Evolutionary conservation across 2,888 invertebrate species (phyloP), one percentile per base, ranked within the genome.

Genomic region (Boloria selene): DNA sequence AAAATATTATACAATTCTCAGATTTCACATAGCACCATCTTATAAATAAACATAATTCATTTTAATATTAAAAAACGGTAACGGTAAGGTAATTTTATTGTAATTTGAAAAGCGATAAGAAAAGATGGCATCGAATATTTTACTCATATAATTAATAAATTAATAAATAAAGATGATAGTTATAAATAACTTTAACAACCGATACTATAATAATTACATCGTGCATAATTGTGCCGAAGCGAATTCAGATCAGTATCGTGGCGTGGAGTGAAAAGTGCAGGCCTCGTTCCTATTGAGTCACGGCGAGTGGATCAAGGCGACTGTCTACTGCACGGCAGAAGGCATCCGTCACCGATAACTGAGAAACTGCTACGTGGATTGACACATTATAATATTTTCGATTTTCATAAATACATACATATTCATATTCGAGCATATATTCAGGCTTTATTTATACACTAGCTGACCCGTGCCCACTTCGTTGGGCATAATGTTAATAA

Each of bases 231-330:
- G 75, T 75, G 72, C 77, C 73, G 74, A 74, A 76, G 83, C 79
- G 79, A 79, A 84, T 81, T 82, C 79, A 77, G 81, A 84, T 83
- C 76, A 75, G 73, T 71, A 80, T 83, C 79, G 77, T 78, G 76
- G 82, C 79, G 74, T 79, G 79, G 75, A 80, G 87, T 87, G 84
- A 88, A 87, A 86, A 86, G 78, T 81, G 69, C 75, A 78, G n/a
- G 72, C 89, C 89, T 88, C 82, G 89, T 81, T 71, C 85, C 82
- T 81, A 83, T 88, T 86, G 78, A 82, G 78, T 77, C 79, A 79
- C 80, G 81, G 79, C 81, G 79, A 84, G 77, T 79, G 70, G 83
- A 86, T 83, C 88, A 87, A 88, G 88, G 88, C 77, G 73, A 82
- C 58, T 73, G 69, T 73, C 76, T 65, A 54, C 49, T 22, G 45